Evolutionary conservation across 2,797 vertebrate species (phyloP).

Genomic region (Trematocara caparti): DNA sequence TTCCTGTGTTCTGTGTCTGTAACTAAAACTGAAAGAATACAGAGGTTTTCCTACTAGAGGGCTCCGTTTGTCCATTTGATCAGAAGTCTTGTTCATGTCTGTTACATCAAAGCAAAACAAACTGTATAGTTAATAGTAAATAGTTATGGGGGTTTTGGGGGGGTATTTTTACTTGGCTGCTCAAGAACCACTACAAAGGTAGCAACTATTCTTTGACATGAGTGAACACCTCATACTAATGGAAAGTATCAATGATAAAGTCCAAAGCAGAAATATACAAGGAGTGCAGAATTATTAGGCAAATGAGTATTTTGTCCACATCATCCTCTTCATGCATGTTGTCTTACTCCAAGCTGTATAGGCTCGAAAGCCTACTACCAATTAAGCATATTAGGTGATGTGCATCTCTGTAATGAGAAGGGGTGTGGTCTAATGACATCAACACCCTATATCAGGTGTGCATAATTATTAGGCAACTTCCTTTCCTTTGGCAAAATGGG

Average conservation of each 20-base stretch:
- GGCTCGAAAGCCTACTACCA: too few species aligned
- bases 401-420: too few species aligned
- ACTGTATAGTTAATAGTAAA: not conserved
- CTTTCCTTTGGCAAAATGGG: too few species aligned
- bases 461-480: too few species aligned
- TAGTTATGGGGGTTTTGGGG: not conserved
- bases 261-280: not conserved
- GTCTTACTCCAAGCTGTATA: too few species aligned
- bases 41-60: not conserved
- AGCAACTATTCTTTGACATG: not conserved
- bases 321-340: too few species aligned
- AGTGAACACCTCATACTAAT: not conserved
- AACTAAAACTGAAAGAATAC: not conserved
- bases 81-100: not conserved
- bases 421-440: too few species aligned
- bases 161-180: not conserved
- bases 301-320: too few species aligned
- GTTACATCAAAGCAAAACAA: not conserved
- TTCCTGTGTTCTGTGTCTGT: not conserved
- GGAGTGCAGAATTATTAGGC: too few species aligned
- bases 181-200: not conserved
- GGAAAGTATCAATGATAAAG: not conserved
- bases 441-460: too few species aligned
- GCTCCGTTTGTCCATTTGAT: not conserved
- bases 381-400: too few species aligned